A percentile compares a stretch with the other conserved stretches of the same genome.
Conservation (phyloP, 2,888 invertebrate genomes). For the Imbricaverruca yamaguchii region DNA sequence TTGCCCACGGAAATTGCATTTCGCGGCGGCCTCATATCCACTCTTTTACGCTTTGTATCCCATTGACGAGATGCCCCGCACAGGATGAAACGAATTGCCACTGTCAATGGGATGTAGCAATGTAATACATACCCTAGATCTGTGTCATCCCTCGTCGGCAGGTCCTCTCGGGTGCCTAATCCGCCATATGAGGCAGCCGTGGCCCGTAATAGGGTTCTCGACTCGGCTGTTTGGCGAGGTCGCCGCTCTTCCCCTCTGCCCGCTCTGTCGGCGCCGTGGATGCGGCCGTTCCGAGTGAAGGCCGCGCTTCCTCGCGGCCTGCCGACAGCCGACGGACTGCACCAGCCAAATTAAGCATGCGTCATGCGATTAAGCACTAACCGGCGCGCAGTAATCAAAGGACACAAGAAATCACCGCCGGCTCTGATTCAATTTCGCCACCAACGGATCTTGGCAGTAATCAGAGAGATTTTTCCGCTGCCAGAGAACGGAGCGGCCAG, state of each 20-base stretch:
- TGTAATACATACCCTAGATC: constrained; percentile 14
- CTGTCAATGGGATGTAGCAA: not conserved
- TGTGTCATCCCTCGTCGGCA: not conserved
- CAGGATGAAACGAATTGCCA: constrained; percentile 16
- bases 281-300: too few species aligned
- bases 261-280: too few species aligned
- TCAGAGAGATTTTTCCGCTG: constrained; percentile 21
- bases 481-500: not conserved
- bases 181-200: not conserved
- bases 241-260: too few species aligned
- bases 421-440: constrained; percentile 15
- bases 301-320: not conserved
- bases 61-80: not conserved
- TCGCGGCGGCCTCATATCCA: not conserved
- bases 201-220: not conserved
- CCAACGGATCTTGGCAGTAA: not conserved
- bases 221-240: too few species aligned
- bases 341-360: constrained; percentile 4
- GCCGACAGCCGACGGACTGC: not conserved
- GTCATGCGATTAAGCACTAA: constrained; percentile 1
- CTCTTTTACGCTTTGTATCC: not conserved
- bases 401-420: constrained; percentile 19
- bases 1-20: not conserved
- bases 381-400: constrained; percentile 13
- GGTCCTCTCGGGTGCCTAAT: not conserved